A percentile compares a stretch with the other conserved stretches of the same genome.
Evolutionary conservation across 2,797 vertebrate genomes (phyloP).

Genomic region (Sciurus carolinensis): DNA sequence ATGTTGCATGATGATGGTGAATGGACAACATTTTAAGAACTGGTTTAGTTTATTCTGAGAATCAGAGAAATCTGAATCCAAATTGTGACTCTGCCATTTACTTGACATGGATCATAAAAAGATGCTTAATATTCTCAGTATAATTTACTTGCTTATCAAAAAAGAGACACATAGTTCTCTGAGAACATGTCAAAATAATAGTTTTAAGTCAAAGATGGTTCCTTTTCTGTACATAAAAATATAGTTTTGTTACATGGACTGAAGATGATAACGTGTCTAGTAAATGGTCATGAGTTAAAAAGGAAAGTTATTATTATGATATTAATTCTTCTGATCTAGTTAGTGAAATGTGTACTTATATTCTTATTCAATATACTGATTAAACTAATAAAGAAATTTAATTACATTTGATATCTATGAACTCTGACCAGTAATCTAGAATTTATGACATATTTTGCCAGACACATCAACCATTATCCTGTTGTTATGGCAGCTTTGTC

Average conservation of each 20-base stretch:
- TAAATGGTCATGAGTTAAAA: background rate
- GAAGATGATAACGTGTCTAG: background rate
- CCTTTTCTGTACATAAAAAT: conserved; percentile 27
- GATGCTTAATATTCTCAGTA: background rate
- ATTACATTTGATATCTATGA: conserved; percentile 33
- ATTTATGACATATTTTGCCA: background rate
- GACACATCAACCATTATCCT: background rate
- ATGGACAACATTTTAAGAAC: background rate
- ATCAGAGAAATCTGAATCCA: background rate
- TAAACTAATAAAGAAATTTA: background rate
- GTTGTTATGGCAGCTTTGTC: background rate
- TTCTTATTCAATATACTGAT: conserved; percentile 5
- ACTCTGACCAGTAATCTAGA: background rate
- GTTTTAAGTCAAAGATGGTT: background rate
- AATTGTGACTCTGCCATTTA: background rate
- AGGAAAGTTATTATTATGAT: background rate
- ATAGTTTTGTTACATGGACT: background rate
- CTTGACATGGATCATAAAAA: background rate
- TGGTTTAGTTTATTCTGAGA: background rate
- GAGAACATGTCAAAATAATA: background rate
- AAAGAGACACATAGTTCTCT: background rate
- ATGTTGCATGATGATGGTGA: background rate
- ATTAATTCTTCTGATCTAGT: background rate
- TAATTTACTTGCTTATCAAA: conserved; percentile 35
- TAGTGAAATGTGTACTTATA: background rate